Conservation (phyloP, 2,797 vertebrate genomes). For the Muscicapa striata region DNA sequence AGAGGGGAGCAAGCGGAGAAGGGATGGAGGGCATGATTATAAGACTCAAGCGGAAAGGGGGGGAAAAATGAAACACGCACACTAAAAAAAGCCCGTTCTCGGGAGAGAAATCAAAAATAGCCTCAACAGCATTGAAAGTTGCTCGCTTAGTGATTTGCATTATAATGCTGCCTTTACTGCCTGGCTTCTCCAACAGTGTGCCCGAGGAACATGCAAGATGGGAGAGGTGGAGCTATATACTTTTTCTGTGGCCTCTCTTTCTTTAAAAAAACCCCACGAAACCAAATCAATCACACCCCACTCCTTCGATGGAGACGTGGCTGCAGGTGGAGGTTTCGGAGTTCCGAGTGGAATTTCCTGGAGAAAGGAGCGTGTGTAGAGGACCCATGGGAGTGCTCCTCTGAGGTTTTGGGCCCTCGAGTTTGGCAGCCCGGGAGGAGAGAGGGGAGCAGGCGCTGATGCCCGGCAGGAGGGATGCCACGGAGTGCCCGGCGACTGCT, state of each 20-base stretch:
- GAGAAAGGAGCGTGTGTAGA: too few species aligned
- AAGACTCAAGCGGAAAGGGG: neutral
- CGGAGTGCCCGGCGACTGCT: neutral
- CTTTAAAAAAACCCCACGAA: neutral
- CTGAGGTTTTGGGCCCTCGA: neutral
- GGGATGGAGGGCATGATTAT: neutral
- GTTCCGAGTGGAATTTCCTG: neutral
- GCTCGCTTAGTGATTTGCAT: slow-evolving; percentile 10
- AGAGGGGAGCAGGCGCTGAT: too few species aligned
- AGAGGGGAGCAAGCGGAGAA: neutral
- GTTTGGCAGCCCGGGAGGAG: neutral
- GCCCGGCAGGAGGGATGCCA: neutral
- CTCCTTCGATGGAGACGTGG: neutral
- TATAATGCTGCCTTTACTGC: neutral
- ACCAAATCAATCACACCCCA: neutral
- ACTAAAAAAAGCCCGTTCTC: neutral
- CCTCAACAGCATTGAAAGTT: slow-evolving; percentile 3
- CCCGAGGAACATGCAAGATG: neutral
- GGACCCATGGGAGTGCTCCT: neutral
- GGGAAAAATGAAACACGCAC: accelerated
- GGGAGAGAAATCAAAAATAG: slow-evolving; percentile 23
- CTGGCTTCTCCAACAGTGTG: neutral
- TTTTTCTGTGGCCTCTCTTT: neutral
- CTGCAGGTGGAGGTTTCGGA: neutral
- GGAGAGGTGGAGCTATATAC: neutral